These are phyloP conservation scores for Priocnemis perturbator DNA, from an alignment of 2,888 invertebrate species.

Conservation along the genomic window DNA sequence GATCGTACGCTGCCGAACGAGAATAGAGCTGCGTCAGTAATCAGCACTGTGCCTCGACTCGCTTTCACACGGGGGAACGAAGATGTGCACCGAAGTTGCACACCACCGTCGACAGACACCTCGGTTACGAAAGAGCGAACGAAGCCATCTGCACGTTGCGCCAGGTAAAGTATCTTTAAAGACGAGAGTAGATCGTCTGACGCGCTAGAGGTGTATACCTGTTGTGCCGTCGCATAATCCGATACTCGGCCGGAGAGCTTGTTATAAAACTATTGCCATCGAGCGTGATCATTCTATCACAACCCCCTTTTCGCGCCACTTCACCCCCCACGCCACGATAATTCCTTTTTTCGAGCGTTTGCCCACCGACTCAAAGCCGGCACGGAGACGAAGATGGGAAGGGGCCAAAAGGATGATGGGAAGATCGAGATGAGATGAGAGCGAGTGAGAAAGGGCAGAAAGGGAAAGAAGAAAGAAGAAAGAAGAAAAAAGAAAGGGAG, in stretches of 20 bases:
- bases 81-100: not conserved
- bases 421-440: conserved; percentile 9
- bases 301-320: not conserved
- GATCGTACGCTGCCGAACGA: too few relatives aligned
- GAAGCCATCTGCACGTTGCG: too few relatives aligned
- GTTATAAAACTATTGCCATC: too few relatives aligned
- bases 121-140: conserved; percentile 14
- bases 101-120: not conserved
- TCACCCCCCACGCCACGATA: conserved; percentile 25
- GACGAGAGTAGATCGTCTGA: too few relatives aligned
- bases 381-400: conserved; percentile 26
- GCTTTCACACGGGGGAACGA: conserved; percentile 41
- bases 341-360: conserved; percentile 34
- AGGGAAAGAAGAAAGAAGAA: conserved; percentile 17
- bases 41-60: too few relatives aligned
- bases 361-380: conserved; percentile 14
- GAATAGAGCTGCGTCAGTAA: too few relatives aligned
- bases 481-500: conserved; percentile 7
- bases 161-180: too few relatives aligned
- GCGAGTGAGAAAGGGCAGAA: conserved; percentile 14
- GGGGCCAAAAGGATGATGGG: conserved; percentile 35
- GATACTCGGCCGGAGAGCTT: too few relatives aligned
- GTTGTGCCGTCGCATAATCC: too few relatives aligned
- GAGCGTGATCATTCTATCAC: too few relatives aligned
- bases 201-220: too few relatives aligned